Evolutionary conservation across 1,140 invertebrate genomes (phyloP), one percentile per base, ranked within the genome.

Genomic region (Cotesia typhae): DNA sequence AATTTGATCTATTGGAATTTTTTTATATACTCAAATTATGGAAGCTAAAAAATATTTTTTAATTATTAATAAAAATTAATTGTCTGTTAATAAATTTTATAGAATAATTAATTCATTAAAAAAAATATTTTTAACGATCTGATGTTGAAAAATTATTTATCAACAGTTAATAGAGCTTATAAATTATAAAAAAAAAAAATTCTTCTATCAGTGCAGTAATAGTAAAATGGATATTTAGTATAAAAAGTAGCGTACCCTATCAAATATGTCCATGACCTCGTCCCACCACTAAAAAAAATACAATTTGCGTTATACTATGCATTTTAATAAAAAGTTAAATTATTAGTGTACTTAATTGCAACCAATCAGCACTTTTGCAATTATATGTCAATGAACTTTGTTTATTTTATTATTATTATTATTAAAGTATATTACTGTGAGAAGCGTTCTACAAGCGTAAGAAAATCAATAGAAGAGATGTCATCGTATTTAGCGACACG

Each of bases 241-340:
- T 79, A 79, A 88, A 88, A 89, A 87, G 80, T 86, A 83, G 88
- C 92, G 90, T 94, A 95, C 94, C 92, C 92, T 93, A 85, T 95
- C 94, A 91, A 95, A 95, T 89, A 95, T 94, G 89, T 95, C 93
- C 92, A 95, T 93, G 88, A 95, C 92, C 90, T 95, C 94, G 91
- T 95, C 93, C 94, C 94, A 95, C 93, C 93, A 95, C 93, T 95
- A 93, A 89, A 94, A 94, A 67, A 90, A 90, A 89, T 90, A 91
- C 88, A 89, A 88, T 87, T 74, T 65, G 80, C 79, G 79, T 87
- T 86, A 86, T 74, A 68, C 82, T 84, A 83, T 76, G 82, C 83
- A 38, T 75, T 73, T 73, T 70, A 61, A 65, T 76, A 59, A 71
- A 65, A 75, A 57, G 60, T 75, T 67, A 36, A 76, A 72, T n/a